Base-by-base conservation (phyloP, 1,140 invertebrate genomes). In the Trichoplusia ni region DNA sequence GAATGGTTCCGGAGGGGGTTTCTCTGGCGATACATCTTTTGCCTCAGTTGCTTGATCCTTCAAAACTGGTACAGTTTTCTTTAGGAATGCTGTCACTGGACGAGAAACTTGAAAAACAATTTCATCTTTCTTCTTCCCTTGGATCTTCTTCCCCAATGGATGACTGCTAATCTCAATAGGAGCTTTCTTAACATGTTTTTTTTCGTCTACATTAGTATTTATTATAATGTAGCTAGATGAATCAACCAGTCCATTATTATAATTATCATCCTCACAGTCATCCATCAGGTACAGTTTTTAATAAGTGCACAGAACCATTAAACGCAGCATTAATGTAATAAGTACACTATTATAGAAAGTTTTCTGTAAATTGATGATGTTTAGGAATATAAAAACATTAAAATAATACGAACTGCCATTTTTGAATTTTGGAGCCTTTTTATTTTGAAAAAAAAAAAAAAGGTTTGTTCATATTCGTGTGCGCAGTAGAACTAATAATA, bases 361-460 rank as follows among this genome's bases (percentile, higher is more conserved):
- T 4, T 27, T 16, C 21, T 19, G 6, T 5, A 16, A 7, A 7
- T 25, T 23, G 4, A 23, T 13, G n/a, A 5, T 6, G 25, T 2
- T 31, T 31, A 49, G 1, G 25, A 7, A 49, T 49, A 29, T 25
- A 49, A 40, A 40, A 40, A 40, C 16, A 40, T 18, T 14, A 31
- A 49, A 16, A 49, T 31, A 14, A 29, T 31, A 6, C 7, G 51
- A 25, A 44, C 54, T 13, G 23, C 40, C 53, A 66, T 61, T 67
- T 70, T 75, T 75, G 31, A 75, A 75, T 65, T 63, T 64, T 63
- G 21, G 65, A 58, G 67, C 51, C 69, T 60, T 18, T 27, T 64
- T 29, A 18, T 29, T 8, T 1, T 18, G 16, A 23, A 21, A 11
- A 2, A n/a, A n/a, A n/a, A n/a, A n/a, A n/a, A n/a, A n/a, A n/a